Evolutionary conservation across 2,888 invertebrate genomes (phyloP).

Genomic region (Augiades crinisus): DNA sequence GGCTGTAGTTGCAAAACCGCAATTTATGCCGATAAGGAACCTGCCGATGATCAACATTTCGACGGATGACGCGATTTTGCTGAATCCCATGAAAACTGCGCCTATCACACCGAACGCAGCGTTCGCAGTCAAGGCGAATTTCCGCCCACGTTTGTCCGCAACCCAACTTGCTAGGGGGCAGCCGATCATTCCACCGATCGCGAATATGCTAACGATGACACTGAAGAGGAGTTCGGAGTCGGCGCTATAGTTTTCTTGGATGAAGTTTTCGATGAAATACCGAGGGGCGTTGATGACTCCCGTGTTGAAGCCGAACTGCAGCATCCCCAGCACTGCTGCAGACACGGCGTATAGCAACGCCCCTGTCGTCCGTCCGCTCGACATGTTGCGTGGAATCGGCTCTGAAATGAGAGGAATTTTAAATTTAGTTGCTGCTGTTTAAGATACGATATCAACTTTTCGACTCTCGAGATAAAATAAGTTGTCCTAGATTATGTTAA

Average conservation of each 20-base stretch:
- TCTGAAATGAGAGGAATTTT: conserved; percentile 41
- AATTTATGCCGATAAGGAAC: conserved; percentile 87
- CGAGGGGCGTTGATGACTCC: conserved; percentile 87
- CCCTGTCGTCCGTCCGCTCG: conserved; percentile 78
- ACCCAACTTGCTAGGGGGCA: conserved; percentile 88
- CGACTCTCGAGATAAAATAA: conserved; percentile 1
- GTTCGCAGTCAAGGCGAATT: conserved; percentile 84
- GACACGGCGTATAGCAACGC: conserved; percentile 84
- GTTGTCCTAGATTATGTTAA: too few species aligned
- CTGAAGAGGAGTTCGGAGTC: conserved; percentile 79
- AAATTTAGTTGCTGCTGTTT: conserved; percentile 1
- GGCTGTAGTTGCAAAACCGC: conserved; percentile 82
- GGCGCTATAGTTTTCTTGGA: conserved; percentile 77
- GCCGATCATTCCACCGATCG: conserved; percentile 90
- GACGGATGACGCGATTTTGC: conserved; percentile 82
- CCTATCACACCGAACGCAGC: conserved; percentile 84
- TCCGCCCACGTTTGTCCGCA: conserved; percentile 86
- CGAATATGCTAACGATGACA: conserved; percentile 87
- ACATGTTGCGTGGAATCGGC: conserved; percentile 46
- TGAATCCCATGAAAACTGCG: conserved; percentile 85
- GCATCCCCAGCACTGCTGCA: conserved; percentile 86
- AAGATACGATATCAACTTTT: conserved; percentile 2
- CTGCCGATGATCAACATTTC: conserved; percentile 88
- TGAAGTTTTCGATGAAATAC: conserved; percentile 83
- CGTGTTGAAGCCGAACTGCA: conserved; percentile 87